These are phyloP conservation scores for Ptychoptera contaminata DNA, from an alignment of 2,888 invertebrate genomes.

Conservation along the genomic window DNA sequence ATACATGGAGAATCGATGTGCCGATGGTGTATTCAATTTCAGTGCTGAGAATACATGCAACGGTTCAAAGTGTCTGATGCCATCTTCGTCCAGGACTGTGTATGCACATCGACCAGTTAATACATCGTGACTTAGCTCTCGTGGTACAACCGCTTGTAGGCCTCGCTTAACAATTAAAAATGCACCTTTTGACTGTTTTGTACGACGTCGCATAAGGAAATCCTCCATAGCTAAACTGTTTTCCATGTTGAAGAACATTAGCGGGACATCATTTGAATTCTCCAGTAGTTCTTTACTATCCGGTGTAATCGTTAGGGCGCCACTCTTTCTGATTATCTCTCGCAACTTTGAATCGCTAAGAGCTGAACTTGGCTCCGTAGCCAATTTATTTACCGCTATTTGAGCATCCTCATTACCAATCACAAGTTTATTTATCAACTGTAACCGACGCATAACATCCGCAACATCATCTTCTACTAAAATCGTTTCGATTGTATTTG, in stretches of 20 bases:
- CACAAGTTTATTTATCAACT: conserved; percentile 47
- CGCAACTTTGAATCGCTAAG: conserved; percentile 52
- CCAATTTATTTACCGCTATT: conserved; percentile 44
- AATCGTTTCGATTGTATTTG: conserved; percentile 27
- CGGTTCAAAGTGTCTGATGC: conserved; percentile 60
- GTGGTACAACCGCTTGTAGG: conserved; percentile 58
- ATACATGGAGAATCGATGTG: conserved; percentile 50
- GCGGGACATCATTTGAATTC: conserved; percentile 55
- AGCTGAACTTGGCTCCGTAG: conserved; percentile 48
- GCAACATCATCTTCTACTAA: neutral
- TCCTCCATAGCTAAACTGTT: conserved; percentile 65
- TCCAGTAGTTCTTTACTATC: conserved; percentile 40
- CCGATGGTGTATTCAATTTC: conserved; percentile 43
- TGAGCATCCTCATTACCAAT: conserved; percentile 46
- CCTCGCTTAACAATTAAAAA: conserved; percentile 58
- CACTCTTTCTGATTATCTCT: conserved; percentile 56
- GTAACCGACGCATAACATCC: neutral
- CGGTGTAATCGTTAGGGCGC: conserved; percentile 49
- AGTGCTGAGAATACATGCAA: conserved; percentile 57
- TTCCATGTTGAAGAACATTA: conserved; percentile 46
- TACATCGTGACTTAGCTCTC: conserved; percentile 57
- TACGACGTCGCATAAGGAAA: conserved; percentile 40
- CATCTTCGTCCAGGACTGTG: conserved; percentile 59
- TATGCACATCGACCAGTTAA: conserved; percentile 60
- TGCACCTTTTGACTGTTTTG: conserved; percentile 34